Conservation (phyloP, 2,888 invertebrate species). For the Xanthostigma xanthostigma region DNA sequence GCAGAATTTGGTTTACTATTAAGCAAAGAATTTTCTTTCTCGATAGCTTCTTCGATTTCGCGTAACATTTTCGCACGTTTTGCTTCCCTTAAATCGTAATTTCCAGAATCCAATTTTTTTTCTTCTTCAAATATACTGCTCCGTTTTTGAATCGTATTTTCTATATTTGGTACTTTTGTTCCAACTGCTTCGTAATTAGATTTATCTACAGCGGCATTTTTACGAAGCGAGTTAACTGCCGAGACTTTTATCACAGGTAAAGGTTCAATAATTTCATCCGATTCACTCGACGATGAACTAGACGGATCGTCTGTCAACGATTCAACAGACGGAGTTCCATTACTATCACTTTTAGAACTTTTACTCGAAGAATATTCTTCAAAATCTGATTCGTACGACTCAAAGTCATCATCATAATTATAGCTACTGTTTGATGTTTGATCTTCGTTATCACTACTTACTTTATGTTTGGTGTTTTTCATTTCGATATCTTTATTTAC, state of each 20-base stretch:
- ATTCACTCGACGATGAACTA: no score
- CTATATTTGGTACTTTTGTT: no score
- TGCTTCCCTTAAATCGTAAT: conserved; percentile 32
- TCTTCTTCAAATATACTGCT: conserved; percentile 28
- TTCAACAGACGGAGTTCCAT: no score
- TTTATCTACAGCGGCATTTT: conserved; percentile 13
- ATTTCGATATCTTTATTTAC: no score
- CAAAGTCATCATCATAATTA: conserved; percentile 39
- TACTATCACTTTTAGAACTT: no score
- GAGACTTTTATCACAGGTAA: no score
- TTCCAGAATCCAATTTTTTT: conserved; percentile 41
- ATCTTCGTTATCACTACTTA: not conserved
- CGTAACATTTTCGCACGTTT: conserved; percentile 25
- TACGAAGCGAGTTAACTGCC: conserved; percentile 1
- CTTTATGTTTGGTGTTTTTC: not conserved
- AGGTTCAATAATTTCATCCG: no score
- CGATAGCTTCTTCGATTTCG: conserved; percentile 28
- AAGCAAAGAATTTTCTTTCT: conserved; percentile 24
- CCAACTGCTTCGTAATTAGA: conserved; percentile 13
- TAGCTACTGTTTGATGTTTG: conserved; percentile 11
- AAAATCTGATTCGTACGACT: conserved; percentile 41
- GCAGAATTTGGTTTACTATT: conserved; percentile 2
- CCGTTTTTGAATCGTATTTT: conserved; percentile 11
- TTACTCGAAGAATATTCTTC: conserved; percentile 23
- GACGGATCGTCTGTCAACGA: no score